Conservation (phyloP, 2,113 vertebrate species). For the Psittacula cyanocephala region DNA sequence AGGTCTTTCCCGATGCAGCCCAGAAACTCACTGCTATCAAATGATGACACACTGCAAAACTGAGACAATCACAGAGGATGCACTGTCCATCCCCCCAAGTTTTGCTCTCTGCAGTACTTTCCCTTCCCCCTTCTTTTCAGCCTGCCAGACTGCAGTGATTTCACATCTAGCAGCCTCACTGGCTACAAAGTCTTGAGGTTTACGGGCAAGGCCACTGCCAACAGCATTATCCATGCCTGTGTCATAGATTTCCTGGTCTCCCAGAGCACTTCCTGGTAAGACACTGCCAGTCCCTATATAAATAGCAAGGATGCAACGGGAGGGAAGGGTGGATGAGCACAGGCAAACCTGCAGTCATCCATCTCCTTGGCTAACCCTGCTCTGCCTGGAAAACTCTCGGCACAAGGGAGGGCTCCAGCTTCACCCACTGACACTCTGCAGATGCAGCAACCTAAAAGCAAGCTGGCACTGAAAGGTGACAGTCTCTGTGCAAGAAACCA, state of each 20-base stretch:
- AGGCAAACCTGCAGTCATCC: background rate
- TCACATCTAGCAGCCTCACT: background rate
- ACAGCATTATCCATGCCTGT: background rate
- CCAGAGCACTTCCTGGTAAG: background rate
- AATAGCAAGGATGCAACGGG: background rate
- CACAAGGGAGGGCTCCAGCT: background rate
- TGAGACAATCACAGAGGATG: background rate
- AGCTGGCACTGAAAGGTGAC: background rate
- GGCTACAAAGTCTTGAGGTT: fast-evolving
- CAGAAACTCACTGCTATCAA: background rate
- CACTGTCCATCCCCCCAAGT: too few relatives aligned
- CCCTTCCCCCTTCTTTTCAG: background rate
- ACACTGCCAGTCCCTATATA: background rate
- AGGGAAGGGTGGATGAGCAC: background rate
- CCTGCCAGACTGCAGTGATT: background rate
- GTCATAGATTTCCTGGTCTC: background rate
- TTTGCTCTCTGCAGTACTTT: background rate
- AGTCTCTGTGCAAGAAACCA: background rate
- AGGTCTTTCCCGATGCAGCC: background rate
- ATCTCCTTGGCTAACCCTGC: background rate
- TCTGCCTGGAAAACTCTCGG: background rate
- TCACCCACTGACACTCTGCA: background rate
- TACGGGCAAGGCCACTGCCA: background rate
- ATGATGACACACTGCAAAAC: background rate
- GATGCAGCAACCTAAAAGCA: background rate